Percentiles rank a stretch among this genome's conserved stretches.
phyloP scores from a whole-genome alignment of 2,888 invertebrate genomes.

The Salpingus planirostris region DNA sequence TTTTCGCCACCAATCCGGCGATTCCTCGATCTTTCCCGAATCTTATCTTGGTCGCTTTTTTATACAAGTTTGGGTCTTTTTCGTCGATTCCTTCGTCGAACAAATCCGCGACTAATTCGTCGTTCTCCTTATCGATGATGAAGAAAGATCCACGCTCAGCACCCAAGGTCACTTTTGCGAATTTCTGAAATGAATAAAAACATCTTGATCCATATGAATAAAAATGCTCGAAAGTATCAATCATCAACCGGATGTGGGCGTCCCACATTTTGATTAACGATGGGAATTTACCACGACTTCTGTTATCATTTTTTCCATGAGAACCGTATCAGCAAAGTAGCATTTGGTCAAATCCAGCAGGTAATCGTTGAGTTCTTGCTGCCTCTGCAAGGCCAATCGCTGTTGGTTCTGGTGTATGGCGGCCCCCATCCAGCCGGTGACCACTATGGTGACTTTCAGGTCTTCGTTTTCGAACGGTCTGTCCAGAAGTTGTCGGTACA shows the following conservation, averaged over 20 bases:
- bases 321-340: constrained; percentile 49
- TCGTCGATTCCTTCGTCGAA: constrained; percentile 51
- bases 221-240: too few relatives aligned
- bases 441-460: constrained; percentile 34
- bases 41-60: constrained; percentile 46
- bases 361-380: constrained; percentile 39
- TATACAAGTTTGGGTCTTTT: constrained; percentile 41
- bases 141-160: constrained; percentile 52
- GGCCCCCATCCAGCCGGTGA: constrained; percentile 41
- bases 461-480: constrained; percentile 32
- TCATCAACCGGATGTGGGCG: too few relatives aligned
- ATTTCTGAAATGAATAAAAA: constrained; percentile 40
- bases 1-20: constrained; percentile 46
- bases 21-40: constrained; percentile 45
- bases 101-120: constrained; percentile 46
- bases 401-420: constrained; percentile 40
- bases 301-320: constrained; percentile 50
- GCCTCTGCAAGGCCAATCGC: constrained; percentile 34
- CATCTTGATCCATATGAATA: neutral
- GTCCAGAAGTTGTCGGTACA: constrained; percentile 42
- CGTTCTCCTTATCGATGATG: constrained; percentile 45
- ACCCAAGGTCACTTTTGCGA: constrained; percentile 48
- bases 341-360: constrained; percentile 37
- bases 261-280: neutral
- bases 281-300: constrained; percentile 47